These are phyloP conservation scores for Berghia stephanieae DNA, from an alignment of 1,140 invertebrate species.

Conservation along the genomic window DNA sequence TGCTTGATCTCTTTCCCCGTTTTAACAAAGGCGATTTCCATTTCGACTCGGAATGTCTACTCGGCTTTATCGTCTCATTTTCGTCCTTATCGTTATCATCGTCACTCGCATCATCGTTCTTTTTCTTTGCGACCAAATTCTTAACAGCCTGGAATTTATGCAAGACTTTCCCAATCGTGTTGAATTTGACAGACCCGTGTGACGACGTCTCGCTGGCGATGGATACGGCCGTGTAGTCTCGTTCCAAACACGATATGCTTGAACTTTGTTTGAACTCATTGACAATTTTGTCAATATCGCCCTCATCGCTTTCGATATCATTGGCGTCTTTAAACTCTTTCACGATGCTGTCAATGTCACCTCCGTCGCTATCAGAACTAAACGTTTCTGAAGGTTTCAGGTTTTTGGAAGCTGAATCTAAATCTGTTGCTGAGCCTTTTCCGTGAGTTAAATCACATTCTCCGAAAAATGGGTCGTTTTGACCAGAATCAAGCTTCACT, in stretches of 20 bases:
- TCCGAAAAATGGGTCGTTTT: no score
- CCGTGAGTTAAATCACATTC: background rate
- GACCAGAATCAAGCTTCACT: no score
- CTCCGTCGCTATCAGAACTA: constrained; percentile 28
- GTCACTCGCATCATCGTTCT: background rate
- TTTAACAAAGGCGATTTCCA: no score
- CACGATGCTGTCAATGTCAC: constrained; percentile 26
- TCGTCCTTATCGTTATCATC: no score
- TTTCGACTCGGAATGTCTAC: no score
- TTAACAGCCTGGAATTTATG: constrained; percentile 30
- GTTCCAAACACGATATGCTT: background rate
- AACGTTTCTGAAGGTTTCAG: background rate
- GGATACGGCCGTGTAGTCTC: background rate
- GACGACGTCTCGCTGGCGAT: background rate
- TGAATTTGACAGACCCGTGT: background rate
- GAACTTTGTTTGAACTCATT: constrained; percentile 7
- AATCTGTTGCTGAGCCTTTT: background rate
- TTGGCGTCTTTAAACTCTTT: constrained; percentile 27
- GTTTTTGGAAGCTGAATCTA: background rate
- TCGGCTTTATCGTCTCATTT: no score
- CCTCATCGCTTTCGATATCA: background rate
- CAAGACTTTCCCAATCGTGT: constrained; percentile 16
- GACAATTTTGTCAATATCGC: constrained; percentile 10
- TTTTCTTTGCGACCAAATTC: constrained; percentile 23
- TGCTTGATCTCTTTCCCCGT: background rate